phyloP scores from a whole-genome alignment of 2,888 invertebrate genomes.

The Acrobasis suavella region DNA sequence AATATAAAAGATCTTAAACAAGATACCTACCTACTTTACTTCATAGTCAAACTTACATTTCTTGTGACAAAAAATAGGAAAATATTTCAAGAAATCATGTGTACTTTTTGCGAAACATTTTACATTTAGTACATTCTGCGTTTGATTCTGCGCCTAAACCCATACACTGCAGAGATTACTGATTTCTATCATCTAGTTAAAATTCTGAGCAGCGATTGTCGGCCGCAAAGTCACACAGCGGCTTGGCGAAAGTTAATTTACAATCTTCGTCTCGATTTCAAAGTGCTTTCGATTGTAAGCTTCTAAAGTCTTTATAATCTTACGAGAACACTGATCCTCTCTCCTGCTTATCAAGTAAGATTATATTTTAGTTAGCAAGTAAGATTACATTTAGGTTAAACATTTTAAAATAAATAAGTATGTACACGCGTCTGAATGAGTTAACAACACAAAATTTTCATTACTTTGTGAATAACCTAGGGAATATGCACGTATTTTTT shows the following conservation, averaged over 20 bases:
- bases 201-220: conserved; percentile 68
- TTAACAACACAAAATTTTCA: no score
- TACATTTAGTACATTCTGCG: neutral
- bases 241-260: conserved; percentile 69
- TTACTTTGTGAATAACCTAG: no score
- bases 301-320: conserved; percentile 23
- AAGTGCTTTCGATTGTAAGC: conserved; percentile 37
- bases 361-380: conserved; percentile 1
- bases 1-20: no score
- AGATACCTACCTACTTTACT: no score
- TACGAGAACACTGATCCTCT: conserved; percentile 9
- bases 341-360: conserved; percentile 11
- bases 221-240: conserved; percentile 65
- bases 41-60: no score
- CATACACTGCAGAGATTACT: conserved; percentile 66
- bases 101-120: no score
- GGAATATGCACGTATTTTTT: no score
- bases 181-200: conserved; percentile 75
- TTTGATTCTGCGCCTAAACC: neutral
- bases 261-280: conserved; percentile 60
- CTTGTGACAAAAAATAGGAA: no score
- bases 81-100: no score
- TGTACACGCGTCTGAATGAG: neutral
- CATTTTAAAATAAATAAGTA: neutral
- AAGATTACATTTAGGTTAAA: conserved; percentile 7